Percentiles rank a stretch among this genome's conserved stretches.
These are phyloP conservation scores for Sapayoa aenigma DNA, from an alignment of 2,113 vertebrate species.

Conservation along the genomic window DNA sequence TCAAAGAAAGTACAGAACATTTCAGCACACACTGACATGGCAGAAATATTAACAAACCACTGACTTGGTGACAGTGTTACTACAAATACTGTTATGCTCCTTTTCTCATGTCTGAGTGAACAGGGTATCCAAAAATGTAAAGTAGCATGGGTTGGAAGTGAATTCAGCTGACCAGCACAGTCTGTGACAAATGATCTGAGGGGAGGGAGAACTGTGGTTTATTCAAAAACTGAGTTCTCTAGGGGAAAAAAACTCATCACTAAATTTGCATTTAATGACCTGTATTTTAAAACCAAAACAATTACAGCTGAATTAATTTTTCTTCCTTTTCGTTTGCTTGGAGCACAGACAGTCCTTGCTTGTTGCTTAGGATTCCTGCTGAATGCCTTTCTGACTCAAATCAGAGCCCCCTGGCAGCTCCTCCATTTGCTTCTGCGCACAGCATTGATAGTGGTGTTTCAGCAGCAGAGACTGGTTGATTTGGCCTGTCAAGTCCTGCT, in stretches of 20 bases:
- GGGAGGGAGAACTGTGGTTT: neutral
- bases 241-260: neutral
- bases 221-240: neutral
- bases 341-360: neutral
- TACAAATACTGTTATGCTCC: neutral
- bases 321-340: neutral
- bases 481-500: neutral
- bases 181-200: constrained; percentile 45
- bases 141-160: neutral
- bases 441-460: neutral
- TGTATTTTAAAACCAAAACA: constrained; percentile 14
- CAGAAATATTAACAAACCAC: neutral
- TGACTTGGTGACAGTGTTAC: neutral
- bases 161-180: neutral
- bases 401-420: neutral
- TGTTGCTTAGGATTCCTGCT: neutral
- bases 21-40: neutral
- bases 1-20: neutral
- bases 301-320: constrained; percentile 40
- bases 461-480: neutral
- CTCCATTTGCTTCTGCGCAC: neutral
- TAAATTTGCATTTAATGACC: constrained; percentile 49
- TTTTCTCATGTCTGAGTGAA: neutral
- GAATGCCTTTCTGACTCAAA: neutral
- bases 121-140: neutral